Conservation (phyloP, 2,113 vertebrate species). For the Platichthys flesus region DNA sequence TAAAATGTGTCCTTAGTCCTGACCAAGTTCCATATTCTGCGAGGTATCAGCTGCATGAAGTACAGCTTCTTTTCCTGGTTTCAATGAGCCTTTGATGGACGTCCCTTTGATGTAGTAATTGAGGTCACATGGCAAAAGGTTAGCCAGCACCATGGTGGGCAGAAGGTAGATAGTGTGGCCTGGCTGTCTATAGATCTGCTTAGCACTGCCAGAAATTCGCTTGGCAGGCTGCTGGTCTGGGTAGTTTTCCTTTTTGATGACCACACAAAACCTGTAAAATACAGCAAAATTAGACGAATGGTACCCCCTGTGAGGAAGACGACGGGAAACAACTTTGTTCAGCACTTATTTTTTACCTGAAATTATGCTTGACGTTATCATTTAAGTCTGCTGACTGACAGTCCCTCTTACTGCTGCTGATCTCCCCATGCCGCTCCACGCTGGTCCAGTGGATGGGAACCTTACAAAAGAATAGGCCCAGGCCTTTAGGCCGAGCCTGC, state of each 20-base stretch:
- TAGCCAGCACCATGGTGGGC: conserved; percentile 93
- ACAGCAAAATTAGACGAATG: background rate
- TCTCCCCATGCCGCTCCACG: conserved; percentile 89
- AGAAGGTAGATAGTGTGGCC: conserved; percentile 95
- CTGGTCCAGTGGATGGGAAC: conserved; percentile 96
- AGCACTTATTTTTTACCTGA: conserved; percentile 83
- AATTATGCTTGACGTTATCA: conserved; percentile 86
- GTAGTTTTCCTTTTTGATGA: conserved; percentile 97
- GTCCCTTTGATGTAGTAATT: conserved; percentile 94
- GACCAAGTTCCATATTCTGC: conserved; percentile 96
- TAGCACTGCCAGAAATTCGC: conserved; percentile 87
- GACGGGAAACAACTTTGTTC: background rate
- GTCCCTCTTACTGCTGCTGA: conserved; percentile 93
- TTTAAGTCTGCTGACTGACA: conserved; percentile 93
- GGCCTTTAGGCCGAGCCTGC: conserved; percentile 93
- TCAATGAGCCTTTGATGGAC: conserved; percentile 89
- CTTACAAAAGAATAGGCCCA: conserved; percentile 97
- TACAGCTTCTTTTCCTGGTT: conserved; percentile 91
- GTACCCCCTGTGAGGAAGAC: background rate
- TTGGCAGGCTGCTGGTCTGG: conserved; percentile 94
- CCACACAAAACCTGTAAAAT: conserved; percentile 91
- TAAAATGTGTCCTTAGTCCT: conserved; percentile 40
- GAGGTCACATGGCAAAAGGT: conserved; percentile 94
- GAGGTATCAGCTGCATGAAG: conserved; percentile 93
- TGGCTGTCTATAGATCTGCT: conserved; percentile 96